Percentiles rank a stretch among this genome's conserved stretches.
phyloP scores from a whole-genome alignment of 2,888 invertebrate species.

The Thumatha senex region DNA sequence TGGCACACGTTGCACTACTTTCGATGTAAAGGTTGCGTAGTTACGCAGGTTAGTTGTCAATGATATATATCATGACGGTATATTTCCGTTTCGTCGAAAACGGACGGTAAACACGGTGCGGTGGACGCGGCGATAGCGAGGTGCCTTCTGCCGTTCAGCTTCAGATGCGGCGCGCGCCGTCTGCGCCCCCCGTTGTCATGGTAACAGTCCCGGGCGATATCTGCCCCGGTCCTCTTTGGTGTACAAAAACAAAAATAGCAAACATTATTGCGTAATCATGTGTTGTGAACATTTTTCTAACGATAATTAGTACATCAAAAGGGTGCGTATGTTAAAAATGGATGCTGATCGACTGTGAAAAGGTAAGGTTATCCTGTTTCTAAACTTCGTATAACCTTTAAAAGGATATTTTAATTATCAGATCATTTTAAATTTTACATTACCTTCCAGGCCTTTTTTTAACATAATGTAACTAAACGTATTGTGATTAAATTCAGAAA shows the following conservation, averaged over 20 bases:
- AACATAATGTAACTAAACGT: background rate
- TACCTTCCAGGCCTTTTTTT: background rate
- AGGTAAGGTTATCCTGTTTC: constrained; percentile 43
- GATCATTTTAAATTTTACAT: constrained; percentile 12
- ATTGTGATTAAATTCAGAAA: background rate
- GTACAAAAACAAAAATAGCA: constrained; percentile 80
- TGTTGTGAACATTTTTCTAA: constrained; percentile 61
- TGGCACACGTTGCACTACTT: constrained; percentile 44
- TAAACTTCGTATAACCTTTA: constrained; percentile 23
- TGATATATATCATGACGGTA: constrained; percentile 52
- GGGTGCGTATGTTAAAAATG: constrained; percentile 43
- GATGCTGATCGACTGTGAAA: constrained; percentile 39
- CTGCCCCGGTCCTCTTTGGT: constrained; percentile 63
- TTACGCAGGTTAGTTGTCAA: constrained; percentile 47
- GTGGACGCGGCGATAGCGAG: constrained; percentile 66
- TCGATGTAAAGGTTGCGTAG: constrained; percentile 40
- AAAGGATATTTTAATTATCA: constrained; percentile 9
- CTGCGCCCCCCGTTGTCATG: constrained; percentile 73
- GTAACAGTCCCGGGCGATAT: constrained; percentile 75
- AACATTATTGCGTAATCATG: constrained; percentile 79
- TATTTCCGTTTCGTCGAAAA: constrained; percentile 59
- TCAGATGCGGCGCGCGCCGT: constrained; percentile 76
- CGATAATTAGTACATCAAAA: constrained; percentile 64
- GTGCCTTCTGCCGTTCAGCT: constrained; percentile 69
- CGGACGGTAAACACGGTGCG: constrained; percentile 58